Evolutionary conservation across 2,113 vertebrate species (phyloP).

Genomic region (Baryphthengus martii): DNA sequence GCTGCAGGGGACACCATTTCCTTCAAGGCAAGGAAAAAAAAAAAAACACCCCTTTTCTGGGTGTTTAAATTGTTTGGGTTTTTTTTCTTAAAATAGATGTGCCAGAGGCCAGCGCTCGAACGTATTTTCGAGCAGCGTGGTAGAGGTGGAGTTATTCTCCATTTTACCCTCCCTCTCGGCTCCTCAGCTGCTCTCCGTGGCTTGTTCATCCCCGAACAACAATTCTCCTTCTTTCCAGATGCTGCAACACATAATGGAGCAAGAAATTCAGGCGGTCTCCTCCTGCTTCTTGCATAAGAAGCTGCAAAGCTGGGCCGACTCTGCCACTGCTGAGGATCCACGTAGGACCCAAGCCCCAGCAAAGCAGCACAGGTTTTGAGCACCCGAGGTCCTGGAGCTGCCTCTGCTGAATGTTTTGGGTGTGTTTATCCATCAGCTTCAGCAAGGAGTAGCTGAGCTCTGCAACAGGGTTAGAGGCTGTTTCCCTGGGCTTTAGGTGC

Average conservation of each 20-base stretch:
- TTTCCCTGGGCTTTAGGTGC: neutral
- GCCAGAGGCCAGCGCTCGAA: neutral
- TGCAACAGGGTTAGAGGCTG: neutral
- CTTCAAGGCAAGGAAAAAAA: neutral
- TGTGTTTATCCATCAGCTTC: neutral
- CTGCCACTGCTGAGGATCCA: neutral
- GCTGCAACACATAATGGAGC: rapidly evolving
- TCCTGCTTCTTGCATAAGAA: neutral
- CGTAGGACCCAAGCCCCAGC: neutral
- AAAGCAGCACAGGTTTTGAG: rapidly evolving
- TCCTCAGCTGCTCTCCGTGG: neutral
- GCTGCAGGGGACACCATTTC: neutral
- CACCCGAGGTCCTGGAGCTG: neutral
- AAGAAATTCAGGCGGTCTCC: neutral
- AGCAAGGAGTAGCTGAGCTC: neutral
- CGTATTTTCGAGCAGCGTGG: rapidly evolving
- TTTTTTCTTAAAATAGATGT: neutral
- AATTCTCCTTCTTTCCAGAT: neutral
- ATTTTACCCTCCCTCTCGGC: neutral
- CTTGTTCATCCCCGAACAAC: rapidly evolving
- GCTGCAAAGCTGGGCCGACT: neutral
- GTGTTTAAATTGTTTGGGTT: neutral
- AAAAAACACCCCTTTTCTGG: neutral
- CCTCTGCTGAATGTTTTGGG: neutral
- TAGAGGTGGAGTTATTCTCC: neutral